phyloP scores from a whole-genome alignment of 2,888 invertebrate genomes.

The Coenonympha glycerion region DNA sequence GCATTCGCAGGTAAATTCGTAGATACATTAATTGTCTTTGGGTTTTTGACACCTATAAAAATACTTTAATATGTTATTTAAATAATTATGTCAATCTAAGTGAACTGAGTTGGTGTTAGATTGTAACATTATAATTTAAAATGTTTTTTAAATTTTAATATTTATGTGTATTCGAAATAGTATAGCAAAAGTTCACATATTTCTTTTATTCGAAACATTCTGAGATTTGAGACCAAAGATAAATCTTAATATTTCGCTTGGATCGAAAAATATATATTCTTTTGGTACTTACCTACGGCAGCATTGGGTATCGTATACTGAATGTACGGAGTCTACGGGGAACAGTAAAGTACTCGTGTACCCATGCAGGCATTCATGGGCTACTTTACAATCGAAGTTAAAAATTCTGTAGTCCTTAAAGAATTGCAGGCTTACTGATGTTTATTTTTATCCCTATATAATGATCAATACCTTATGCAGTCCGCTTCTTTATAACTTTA shows the following conservation, averaged over 20 bases:
- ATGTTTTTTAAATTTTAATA: too few relatives aligned
- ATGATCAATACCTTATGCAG: too few relatives aligned
- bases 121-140: too few relatives aligned
- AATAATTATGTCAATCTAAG: too few relatives aligned
- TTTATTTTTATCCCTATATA: too few relatives aligned
- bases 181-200: not conserved
- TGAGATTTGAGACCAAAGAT: not conserved
- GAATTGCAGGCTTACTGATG: not conserved
- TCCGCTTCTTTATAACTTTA: not conserved
- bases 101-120: too few relatives aligned
- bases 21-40: too few relatives aligned
- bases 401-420: not conserved
- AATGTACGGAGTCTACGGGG: not conserved
- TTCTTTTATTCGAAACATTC: not conserved
- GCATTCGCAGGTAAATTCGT: constrained; percentile 71
- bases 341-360: constrained; percentile 1
- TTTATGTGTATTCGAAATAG: too few relatives aligned
- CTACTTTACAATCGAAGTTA: not conserved
- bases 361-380: not conserved
- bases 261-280: not conserved
- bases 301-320: not conserved
- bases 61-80: too few relatives aligned
- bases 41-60: too few relatives aligned
- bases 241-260: not conserved
- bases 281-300: too few relatives aligned